phyloP scores from a whole-genome alignment of 1,140 invertebrate genomes.

The Phymorhynchus buccinoides region DNA sequence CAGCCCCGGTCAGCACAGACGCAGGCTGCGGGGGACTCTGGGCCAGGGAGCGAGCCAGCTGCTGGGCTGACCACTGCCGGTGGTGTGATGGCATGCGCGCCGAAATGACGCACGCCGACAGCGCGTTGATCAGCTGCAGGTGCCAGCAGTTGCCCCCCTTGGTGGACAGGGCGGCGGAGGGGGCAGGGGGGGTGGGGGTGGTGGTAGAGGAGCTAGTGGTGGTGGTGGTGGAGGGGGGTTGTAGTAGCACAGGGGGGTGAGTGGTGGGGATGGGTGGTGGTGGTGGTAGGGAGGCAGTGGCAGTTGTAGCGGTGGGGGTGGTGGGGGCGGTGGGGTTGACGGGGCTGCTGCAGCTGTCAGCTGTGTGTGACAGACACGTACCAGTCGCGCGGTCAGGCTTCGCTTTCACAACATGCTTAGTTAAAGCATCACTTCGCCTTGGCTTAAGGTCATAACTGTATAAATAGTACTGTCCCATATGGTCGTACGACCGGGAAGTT shows the following conservation, averaged over 20 bases:
- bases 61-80: slow-evolving; percentile 79
- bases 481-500: no score
- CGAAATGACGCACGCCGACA: slow-evolving; percentile 79
- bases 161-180: slow-evolving; percentile 45
- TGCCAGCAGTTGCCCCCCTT: slow-evolving; percentile 66
- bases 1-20: neutral
- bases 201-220: neutral
- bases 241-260: slow-evolving; percentile 20
- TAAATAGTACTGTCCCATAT: no score
- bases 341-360: slow-evolving; percentile 17
- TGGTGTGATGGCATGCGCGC: slow-evolving; percentile 73
- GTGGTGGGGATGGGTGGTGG: slow-evolving; percentile 20
- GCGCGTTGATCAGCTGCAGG: slow-evolving; percentile 78
- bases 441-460: no score
- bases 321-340: neutral
- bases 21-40: slow-evolving; percentile 20
- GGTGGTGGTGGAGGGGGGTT: neutral
- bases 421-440: no score
- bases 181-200: neutral
- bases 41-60: slow-evolving; percentile 72
- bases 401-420: no score
- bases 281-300: neutral
- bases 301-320: neutral
- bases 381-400: no score
- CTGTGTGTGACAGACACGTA: no score